These are phyloP conservation scores for Falcaria lacertinaria DNA, from an alignment of 2,888 invertebrate species.

Conservation along the genomic window DNA sequence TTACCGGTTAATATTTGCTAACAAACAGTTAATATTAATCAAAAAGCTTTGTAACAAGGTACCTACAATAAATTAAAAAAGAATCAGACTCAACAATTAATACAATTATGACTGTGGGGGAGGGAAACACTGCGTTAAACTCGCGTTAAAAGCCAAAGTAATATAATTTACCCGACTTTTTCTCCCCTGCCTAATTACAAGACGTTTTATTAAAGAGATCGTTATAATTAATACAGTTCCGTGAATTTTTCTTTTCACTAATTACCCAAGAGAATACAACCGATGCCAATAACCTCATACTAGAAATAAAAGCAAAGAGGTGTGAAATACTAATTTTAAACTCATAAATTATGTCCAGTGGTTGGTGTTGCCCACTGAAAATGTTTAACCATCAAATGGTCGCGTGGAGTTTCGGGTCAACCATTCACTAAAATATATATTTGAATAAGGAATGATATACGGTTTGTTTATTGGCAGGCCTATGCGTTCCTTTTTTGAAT, in stretches of 20 bases:
- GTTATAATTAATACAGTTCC: conserved; percentile 50
- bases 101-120: conserved; percentile 66
- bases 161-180: conserved; percentile 72
- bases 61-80: conserved; percentile 48
- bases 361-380: conserved; percentile 68
- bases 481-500: conserved; percentile 70
- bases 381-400: conserved; percentile 76
- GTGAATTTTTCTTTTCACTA: too few species aligned
- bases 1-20: background rate
- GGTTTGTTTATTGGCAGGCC: conserved; percentile 79
- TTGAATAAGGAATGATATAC: conserved; percentile 78
- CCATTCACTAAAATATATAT: conserved; percentile 69
- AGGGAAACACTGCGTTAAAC: conserved; percentile 62
- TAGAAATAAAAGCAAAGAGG: too few species aligned
- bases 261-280: too few species aligned
- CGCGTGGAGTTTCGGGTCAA: conserved; percentile 76
- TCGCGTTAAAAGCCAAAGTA: conserved; percentile 63
- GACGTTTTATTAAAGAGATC: conserved; percentile 70
- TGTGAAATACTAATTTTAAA: conserved; percentile 53
- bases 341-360: conserved; percentile 65
- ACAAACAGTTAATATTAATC: background rate
- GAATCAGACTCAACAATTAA: conserved; percentile 65
- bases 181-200: conserved; percentile 73
- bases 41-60: conserved; percentile 12
- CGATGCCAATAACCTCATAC: too few species aligned